Evolutionary conservation across 2,888 invertebrate genomes (phyloP), one percentile per base, ranked within the genome.

Genomic region (Tetheella fluctuosa): DNA sequence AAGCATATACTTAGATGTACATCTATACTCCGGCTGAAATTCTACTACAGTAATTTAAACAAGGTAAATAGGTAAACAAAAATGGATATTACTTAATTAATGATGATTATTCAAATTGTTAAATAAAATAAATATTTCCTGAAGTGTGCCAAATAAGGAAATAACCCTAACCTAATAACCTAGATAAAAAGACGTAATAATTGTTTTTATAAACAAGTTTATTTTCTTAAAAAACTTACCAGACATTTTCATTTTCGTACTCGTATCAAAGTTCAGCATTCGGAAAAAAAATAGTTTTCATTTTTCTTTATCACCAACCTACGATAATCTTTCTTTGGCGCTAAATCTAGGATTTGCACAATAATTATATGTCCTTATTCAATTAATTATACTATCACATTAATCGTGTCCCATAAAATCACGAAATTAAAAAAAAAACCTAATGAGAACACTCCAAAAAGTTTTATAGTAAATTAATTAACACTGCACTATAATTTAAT

Each of bases 191-290:
- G 34, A 34, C 34, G 13, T 2, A 13, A 13, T 13, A 3, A 39
- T 10, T n/a, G 6, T n/a, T 39, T 39, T 15, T 39, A 34, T n/a
- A n/a, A 39, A 39, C 39, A n/a, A 39, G 17, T 57, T 48, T 8
- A 25, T n/a, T n/a, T 37, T 57, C 52, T 53, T 57, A 25, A 17
- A 25, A 60, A 34, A 81, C 89, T 91, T 70, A 93, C 92, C 91
- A 74, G 91, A 91, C 86, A 92, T 91, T 84, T 93, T 93, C 91
- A 92, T 91, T 78, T 82, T 90, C 65, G 79, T 71, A 68, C 74
- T 80, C 62, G 76, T 81, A 64, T 82, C 84, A 80, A 84, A 83
- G 66, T 84, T 84, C 76, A 84, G 71, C 82, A 84, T 85, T 67
- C 71, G 80, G 57, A 62, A 64, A 66, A 69, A 70, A 69, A 61